Conservation (phyloP, 2,888 invertebrate genomes). For the Dusona sp. region DNA sequence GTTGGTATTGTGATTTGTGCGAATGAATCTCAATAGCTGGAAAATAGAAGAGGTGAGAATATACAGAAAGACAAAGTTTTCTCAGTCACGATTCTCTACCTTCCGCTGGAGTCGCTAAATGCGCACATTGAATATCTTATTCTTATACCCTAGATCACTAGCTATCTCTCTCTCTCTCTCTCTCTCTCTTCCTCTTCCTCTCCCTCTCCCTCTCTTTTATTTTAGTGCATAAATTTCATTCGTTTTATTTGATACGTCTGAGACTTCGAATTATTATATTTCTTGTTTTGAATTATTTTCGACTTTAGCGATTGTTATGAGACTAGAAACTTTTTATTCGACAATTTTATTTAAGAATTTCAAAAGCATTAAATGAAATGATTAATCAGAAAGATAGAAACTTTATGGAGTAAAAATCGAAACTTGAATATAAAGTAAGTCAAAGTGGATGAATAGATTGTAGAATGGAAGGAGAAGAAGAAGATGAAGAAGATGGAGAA, state of each 20-base stretch:
- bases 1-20: constrained; percentile 69
- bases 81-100: constrained; percentile 51
- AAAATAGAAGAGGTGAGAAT: constrained; percentile 23
- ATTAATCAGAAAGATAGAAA: constrained; percentile 12
- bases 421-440: constrained; percentile 8
- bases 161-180: constrained; percentile 1
- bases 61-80: constrained; percentile 57
- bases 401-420: neutral
- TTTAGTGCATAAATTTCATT: neutral
- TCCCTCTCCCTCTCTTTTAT: neutral
- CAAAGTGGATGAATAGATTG: constrained; percentile 16
- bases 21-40: constrained; percentile 59
- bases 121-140: constrained; percentile 63
- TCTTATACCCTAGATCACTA: constrained; percentile 46
- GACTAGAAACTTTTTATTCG: neutral
- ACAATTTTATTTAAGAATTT: neutral
- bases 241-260: neutral
- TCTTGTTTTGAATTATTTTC: neutral
- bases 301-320: neutral
- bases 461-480: neutral
- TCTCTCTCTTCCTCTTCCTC: neutral
- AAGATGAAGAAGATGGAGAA: neutral
- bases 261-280: neutral
- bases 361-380: neutral
- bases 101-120: constrained; percentile 50